These are phyloP conservation scores for Trichacis sp. DNA, from an alignment of 2,888 invertebrate genomes.

Conservation along the genomic window DNA sequence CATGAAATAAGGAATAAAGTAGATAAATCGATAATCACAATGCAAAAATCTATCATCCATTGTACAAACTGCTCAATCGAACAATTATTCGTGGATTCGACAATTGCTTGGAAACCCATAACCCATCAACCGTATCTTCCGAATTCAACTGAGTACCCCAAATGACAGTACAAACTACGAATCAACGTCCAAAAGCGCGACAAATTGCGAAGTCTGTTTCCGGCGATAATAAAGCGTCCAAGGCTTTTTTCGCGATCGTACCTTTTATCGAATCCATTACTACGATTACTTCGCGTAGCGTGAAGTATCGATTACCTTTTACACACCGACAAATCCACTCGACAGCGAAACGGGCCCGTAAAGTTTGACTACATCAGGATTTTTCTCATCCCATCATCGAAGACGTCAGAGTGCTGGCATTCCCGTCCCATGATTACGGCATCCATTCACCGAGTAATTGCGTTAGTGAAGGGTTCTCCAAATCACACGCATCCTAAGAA, in stretches of 20 bases:
- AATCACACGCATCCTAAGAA: conserved; percentile 20
- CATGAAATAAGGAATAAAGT: no score
- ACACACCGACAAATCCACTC: conserved; percentile 15
- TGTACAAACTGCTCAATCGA: no score
- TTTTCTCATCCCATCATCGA: conserved; percentile 47
- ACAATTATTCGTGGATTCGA: no score
- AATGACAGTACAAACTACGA: neutral
- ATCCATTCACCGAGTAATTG: conserved; percentile 51
- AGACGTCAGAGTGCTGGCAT: conserved; percentile 27
- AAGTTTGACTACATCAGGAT: conserved; percentile 53
- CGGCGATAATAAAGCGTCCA: neutral
- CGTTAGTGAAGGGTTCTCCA: conserved; percentile 37
- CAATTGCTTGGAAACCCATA: no score
- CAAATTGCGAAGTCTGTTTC: neutral
- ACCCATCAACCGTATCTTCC: no score
- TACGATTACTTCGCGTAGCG: neutral
- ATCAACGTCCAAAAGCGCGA: neutral
- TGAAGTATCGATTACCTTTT: conserved; percentile 27
- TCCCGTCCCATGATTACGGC: conserved; percentile 48
- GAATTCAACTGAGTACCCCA: no score
- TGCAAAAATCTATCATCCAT: no score
- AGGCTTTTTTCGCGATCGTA: neutral
- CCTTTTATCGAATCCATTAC: neutral
- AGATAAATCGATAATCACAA: no score
- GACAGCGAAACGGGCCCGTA: conserved; percentile 49